These are phyloP conservation scores for Zalophus californianus DNA, from an alignment of 2,797 vertebrate species.

Conservation along the genomic window DNA sequence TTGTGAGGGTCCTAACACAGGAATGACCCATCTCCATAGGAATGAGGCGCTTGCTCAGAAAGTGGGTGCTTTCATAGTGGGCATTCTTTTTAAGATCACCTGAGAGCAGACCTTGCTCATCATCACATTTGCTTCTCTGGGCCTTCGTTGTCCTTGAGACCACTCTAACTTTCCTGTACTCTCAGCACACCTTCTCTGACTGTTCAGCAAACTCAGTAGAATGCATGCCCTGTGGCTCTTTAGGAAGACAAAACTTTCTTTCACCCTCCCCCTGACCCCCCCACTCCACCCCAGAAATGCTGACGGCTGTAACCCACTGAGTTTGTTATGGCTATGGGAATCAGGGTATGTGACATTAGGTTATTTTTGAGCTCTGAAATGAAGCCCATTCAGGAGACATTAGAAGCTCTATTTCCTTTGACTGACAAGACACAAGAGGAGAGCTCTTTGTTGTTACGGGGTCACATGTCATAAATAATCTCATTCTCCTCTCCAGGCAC, in stretches of 20 bases:
- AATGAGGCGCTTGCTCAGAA: background rate
- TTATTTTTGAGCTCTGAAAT: constrained; percentile 1
- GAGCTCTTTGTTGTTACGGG: background rate
- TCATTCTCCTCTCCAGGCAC: background rate
- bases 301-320: background rate
- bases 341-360: background rate
- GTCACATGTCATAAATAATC: constrained; percentile 18
- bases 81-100: background rate
- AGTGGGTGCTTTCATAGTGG: background rate
- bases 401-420: constrained; percentile 55
- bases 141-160: background rate
- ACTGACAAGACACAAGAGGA: constrained; percentile 9
- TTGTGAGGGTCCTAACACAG: background rate
- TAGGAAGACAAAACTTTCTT: background rate
- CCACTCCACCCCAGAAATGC: too few relatives aligned
- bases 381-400: background rate
- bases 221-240: background rate
- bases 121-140: background rate
- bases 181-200: background rate
- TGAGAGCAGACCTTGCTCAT: background rate
- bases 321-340: background rate
- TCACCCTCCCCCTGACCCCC: background rate
- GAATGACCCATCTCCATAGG: background rate
- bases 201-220: background rate
- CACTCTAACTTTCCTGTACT: background rate